These are phyloP conservation scores for Ditylenchus weischeri DNA, from an alignment of 2,888 invertebrate species.

Conservation along the genomic window DNA sequence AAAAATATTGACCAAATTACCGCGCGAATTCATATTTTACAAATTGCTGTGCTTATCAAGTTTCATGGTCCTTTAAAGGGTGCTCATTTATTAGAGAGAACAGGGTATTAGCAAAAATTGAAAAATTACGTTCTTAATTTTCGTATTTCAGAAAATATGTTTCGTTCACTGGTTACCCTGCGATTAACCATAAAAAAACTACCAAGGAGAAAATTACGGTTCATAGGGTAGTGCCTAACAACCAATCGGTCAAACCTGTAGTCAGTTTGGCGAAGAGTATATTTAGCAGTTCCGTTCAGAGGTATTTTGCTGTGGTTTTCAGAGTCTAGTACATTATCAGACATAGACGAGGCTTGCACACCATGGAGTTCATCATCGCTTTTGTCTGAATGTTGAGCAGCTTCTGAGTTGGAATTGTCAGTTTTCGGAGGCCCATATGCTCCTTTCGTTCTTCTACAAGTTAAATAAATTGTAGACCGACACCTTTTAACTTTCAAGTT, in stretches of 20 bases:
- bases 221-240: no score
- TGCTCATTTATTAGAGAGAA: no score
- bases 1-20: no score
- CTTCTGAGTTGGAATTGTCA: not conserved
- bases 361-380: not conserved
- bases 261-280: constrained; percentile 14
- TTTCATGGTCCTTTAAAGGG: no score
- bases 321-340: not conserved
- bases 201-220: no score
- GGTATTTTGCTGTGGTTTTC: not conserved
- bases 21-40: no score
- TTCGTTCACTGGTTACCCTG: no score
- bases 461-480: not conserved
- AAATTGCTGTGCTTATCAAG: no score
- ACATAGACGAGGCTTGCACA: not conserved
- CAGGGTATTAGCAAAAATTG: no score
- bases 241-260: not conserved
- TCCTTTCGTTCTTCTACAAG: constrained; percentile 14
- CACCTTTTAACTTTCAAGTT: not conserved
- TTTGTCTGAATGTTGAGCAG: not conserved
- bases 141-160: no score
- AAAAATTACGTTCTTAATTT: no score
- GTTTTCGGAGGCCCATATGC: constrained; percentile 3
- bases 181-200: no score
- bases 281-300: not conserved